Percentiles rank a stretch among this genome's conserved stretches.
Conservation (phyloP, 1,140 invertebrate species). For the Ptiloglossa arizonensis region DNA sequence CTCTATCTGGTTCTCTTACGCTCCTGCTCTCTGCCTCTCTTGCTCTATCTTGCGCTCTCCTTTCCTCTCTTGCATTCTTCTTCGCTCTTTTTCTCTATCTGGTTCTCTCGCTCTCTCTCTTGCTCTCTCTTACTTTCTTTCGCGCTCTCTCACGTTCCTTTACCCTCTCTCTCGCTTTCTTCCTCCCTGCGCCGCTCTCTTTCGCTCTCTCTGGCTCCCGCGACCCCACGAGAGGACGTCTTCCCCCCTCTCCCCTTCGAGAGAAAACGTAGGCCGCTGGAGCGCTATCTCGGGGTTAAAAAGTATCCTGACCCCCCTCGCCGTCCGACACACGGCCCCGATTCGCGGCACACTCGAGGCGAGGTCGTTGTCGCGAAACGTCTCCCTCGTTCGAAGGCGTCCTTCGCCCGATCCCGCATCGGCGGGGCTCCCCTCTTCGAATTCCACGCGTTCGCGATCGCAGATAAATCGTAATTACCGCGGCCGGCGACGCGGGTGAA, state of each 20-base stretch:
- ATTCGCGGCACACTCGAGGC: constrained; percentile 15
- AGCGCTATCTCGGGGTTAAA: constrained; percentile 48
- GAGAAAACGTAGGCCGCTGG: constrained; percentile 6
- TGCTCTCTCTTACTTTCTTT: too few species aligned
- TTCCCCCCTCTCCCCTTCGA: neutral
- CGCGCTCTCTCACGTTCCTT: neutral
- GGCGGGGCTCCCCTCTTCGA: constrained; percentile 17
- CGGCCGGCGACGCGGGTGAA: neutral
- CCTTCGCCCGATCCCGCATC: neutral
- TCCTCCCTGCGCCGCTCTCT: too few species aligned
- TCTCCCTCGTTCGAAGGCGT: constrained; percentile 7
- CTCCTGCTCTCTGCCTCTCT: too few species aligned
- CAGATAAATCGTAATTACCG: constrained; percentile 32
- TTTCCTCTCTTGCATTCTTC: too few species aligned
- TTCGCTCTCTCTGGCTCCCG: too few species aligned
- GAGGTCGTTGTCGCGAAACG: constrained; percentile 8
- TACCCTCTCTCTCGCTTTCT: neutral
- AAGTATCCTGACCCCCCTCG: constrained; percentile 42
- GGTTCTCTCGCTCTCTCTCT: too few species aligned
- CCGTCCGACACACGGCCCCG: constrained; percentile 26
- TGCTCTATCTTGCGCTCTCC: too few species aligned
- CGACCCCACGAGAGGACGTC: too few species aligned
- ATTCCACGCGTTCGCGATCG: constrained; percentile 4
- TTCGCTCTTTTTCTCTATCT: too few species aligned
- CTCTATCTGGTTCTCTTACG: too few species aligned